Evolutionary conservation across 2,797 vertebrate species (phyloP).

Genomic region (Lophius americanus): DNA sequence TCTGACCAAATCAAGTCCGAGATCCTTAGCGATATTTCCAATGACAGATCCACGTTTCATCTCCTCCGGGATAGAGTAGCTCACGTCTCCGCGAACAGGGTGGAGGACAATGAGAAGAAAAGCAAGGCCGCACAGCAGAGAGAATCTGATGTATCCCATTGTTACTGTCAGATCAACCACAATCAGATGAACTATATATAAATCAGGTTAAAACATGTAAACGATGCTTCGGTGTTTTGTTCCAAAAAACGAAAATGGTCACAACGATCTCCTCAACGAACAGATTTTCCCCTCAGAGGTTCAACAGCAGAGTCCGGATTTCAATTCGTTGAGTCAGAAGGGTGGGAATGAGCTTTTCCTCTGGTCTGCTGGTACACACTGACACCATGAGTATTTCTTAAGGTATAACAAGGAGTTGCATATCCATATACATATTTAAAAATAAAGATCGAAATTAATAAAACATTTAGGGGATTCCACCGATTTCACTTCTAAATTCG

Average conservation of each 20-base stretch:
- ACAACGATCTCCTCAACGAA: background rate
- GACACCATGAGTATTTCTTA: constrained; percentile 42
- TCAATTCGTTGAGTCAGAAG: constrained; percentile 1
- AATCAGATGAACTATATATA: too few species aligned
- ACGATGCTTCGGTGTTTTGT: too few species aligned
- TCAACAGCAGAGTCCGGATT: background rate
- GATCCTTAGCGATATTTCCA: constrained; percentile 65
- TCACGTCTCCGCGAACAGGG: constrained; percentile 23
- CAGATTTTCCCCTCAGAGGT: background rate
- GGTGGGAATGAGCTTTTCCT: constrained; percentile 5
- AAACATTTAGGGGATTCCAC: too few species aligned
- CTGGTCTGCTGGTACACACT: constrained; percentile 34
- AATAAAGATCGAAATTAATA: too few species aligned
- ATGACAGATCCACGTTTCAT: constrained; percentile 51
- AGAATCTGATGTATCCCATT: constrained; percentile 31
- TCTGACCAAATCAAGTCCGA: constrained; percentile 43
- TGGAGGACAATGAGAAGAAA: constrained; percentile 18
- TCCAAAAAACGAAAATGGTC: too few species aligned
- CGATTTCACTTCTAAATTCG: too few species aligned
- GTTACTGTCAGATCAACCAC: background rate
- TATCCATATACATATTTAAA: too few species aligned
- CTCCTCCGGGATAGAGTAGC: constrained; percentile 38
- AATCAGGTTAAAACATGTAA: too few species aligned
- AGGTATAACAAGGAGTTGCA: constrained; percentile 8
- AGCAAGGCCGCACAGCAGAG: constrained; percentile 5